Base-by-base conservation (phyloP, 2,113 vertebrate species). In the Mionectes macconnelli region DNA sequence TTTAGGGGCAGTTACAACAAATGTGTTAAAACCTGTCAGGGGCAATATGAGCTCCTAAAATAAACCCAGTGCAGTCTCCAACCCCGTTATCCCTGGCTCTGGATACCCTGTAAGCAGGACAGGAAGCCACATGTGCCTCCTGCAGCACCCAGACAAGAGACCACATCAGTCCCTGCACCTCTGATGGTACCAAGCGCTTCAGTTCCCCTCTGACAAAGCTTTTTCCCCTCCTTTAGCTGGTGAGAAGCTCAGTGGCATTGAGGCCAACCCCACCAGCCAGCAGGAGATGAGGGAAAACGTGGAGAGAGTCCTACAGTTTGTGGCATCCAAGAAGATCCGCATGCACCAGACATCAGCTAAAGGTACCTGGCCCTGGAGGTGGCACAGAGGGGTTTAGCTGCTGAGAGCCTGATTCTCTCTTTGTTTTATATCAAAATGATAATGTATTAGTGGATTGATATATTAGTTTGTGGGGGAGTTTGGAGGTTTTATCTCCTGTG, bases 311-410 rank as follows among this genome's bases (percentile, higher is more conserved):
- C 93, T 99, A 8, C 98, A 98, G 92, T 99, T 99, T 8, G 98
- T 99, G 95, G 98, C 99, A 35, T 99, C 99, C 13, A 99, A 98
- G 93, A 98, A 98, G 95, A 99, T 99, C 93, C 99, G 99, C 22
- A 99, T 99, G 99, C 99, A 99, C 64, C 99, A 99, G 97, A 99
- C 99, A 2, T 99, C 99, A 8, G 98, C 99, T n/a, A 98, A 98
- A 98, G 99, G 99, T 99, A 81, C 68, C n/a, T 47, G 33, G 12
- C 16, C 35, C 56, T 28, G 35, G 17, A 3, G 6, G 19, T 19
- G 4, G 23, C 40, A 30, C 60, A 24, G 42, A 17, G 67, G 33
- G 19, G n/a, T 64, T 27, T 1, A 5, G 19, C 37, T 52, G 12
- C 2, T 60, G 9, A 35, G 44, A 52, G 37, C 11, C 23, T 33